Evolutionary conservation across 30 jellyfish, hydroid and myxozoan genomes (phyloP).

Genomic region (Clytia hemisphaerica): DNA sequence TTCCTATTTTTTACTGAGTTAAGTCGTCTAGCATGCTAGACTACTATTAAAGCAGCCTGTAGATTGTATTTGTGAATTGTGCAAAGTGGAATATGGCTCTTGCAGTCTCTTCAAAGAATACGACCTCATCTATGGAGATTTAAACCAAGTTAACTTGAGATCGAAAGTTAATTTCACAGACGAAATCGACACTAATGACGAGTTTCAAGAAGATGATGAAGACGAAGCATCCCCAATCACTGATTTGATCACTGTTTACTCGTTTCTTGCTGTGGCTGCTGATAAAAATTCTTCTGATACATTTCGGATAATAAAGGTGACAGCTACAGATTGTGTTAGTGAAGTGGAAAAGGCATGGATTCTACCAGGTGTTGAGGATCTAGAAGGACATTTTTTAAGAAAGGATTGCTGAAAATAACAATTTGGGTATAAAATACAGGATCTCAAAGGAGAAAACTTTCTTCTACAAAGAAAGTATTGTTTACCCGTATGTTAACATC

Average conservation of each 20-base stretch:
- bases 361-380: conserved; percentile 9
- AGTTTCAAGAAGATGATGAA: too few relatives aligned
- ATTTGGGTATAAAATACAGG: neutral
- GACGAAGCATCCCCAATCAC: too few relatives aligned
- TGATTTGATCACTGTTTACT: neutral
- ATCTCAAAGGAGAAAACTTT: neutral
- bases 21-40: too few relatives aligned
- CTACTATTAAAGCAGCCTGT: too few relatives aligned
- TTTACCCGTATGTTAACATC: conserved; percentile 12
- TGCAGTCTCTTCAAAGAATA: conserved; percentile 1
- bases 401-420: conserved; percentile 3
- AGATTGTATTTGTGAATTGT: conserved; percentile 7
- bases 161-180: conserved; percentile 2
- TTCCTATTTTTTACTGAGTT: too few relatives aligned
- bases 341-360: neutral
- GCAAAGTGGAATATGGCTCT: conserved; percentile 18
- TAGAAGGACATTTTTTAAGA: conserved; percentile 3
- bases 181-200: conserved; percentile 6
- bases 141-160: neutral
- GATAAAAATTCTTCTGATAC: conserved; percentile 10
- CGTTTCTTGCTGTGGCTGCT: conserved; percentile 11
- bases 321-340: neutral
- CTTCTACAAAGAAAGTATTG: conserved; percentile 7
- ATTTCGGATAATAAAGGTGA: conserved; percentile 11
- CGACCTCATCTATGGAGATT: too few relatives aligned